Evolutionary conservation across 23 tunicate species (phyloP).

Genomic region (Halocynthia roretzi): DNA sequence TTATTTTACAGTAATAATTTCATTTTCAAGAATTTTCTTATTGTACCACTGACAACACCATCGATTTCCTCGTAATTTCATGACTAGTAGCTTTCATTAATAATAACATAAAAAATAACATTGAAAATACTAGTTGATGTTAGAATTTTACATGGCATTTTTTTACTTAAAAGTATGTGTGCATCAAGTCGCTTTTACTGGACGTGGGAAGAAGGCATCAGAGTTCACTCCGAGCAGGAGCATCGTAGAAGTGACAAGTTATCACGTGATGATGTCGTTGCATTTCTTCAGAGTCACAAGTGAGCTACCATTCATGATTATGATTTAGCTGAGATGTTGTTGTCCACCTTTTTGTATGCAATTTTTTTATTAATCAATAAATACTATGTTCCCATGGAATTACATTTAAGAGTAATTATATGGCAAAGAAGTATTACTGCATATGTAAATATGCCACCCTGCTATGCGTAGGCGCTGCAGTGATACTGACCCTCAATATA

Average conservation of each 20-base stretch:
- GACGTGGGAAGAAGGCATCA: conserved; percentile 52
- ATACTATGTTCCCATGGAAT: too few species aligned
- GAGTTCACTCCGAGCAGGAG: conserved; percentile 45
- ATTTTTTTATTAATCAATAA: too few species aligned
- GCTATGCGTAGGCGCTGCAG: too few species aligned
- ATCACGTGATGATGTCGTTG: conserved; percentile 37
- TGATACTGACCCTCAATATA: too few species aligned
- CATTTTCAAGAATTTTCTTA: too few species aligned
- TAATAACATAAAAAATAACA: background rate
- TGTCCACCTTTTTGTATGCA: too few species aligned
- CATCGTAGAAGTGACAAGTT: conserved; percentile 17
- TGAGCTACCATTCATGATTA: too few species aligned
- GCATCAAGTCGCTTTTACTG: conserved; percentile 37
- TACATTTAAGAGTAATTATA: too few species aligned
- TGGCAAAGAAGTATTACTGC: too few species aligned
- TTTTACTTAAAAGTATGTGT: conserved; percentile 29
- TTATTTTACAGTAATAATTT: too few species aligned
- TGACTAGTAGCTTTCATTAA: background rate
- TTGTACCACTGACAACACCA: background rate
- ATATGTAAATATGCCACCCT: too few species aligned
- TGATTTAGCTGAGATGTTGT: too few species aligned
- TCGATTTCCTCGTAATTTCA: background rate
- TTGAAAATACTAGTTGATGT: background rate
- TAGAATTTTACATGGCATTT: background rate
- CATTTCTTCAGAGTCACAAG: conserved; percentile 5